Conservation (phyloP, 2,888 invertebrate genomes). For the Drosophila pseudotakahashii region DNA sequence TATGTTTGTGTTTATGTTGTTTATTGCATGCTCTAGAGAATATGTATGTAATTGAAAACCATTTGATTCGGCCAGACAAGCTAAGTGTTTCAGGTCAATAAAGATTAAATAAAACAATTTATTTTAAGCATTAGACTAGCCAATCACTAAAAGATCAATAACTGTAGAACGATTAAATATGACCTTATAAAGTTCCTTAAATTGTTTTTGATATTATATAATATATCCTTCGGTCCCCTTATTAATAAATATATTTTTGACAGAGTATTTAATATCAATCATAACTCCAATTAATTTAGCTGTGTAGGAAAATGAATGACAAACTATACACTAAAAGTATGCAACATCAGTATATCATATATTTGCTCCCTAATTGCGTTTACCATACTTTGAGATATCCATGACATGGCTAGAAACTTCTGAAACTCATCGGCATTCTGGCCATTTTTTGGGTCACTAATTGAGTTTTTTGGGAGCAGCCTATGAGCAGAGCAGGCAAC, state of each 20-base stretch:
- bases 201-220: too few species aligned
- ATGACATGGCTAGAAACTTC: not conserved
- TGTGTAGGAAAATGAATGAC: not conserved
- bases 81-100: not conserved
- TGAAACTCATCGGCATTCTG: not conserved
- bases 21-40: constrained; percentile 23
- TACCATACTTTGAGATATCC: not conserved
- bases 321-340: not conserved
- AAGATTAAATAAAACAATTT: not conserved
- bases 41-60: not conserved
- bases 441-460: constrained; percentile 16
- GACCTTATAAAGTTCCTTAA: too few species aligned
- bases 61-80: constrained; percentile 6
- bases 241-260: too few species aligned
- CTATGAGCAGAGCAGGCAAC: not conserved
- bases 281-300: too few species aligned
- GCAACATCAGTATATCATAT: not conserved
- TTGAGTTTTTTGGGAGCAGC: constrained; percentile 22
- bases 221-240: too few species aligned
- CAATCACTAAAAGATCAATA: too few species aligned
- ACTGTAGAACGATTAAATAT: too few species aligned
- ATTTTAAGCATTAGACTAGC: too few species aligned
- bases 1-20: constrained; percentile 11
- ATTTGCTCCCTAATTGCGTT: not conserved
- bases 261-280: too few species aligned